Percentiles rank a stretch among this genome's conserved stretches.
These are phyloP conservation scores for Potamilus streckersoni DNA, from an alignment of 1,140 invertebrate species.

Conservation along the genomic window DNA sequence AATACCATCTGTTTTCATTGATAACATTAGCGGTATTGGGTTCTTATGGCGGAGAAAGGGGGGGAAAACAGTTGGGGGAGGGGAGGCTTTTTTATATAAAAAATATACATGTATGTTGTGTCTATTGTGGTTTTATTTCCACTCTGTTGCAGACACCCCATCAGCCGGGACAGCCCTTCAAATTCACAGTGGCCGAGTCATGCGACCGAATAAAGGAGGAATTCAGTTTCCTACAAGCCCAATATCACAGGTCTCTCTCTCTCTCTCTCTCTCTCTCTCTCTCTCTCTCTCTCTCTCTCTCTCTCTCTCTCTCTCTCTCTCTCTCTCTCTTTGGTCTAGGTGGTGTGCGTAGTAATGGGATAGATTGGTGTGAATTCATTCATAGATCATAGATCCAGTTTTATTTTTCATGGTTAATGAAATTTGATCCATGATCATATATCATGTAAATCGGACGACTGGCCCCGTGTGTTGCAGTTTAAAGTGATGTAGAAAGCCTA, in stretches of 20 bases:
- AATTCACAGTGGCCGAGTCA: constrained; percentile 96
- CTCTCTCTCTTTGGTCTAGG: background rate
- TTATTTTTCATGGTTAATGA: too few relatives aligned
- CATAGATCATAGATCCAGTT: too few relatives aligned
- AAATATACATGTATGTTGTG: constrained; percentile 1
- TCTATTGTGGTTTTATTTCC: constrained; percentile 3
- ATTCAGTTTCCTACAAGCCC: constrained; percentile 97
- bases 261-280: too few relatives aligned
- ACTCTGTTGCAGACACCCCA: constrained; percentile 63
- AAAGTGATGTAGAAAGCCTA: too few relatives aligned
- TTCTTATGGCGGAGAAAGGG: background rate
- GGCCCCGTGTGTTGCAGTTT: too few relatives aligned
- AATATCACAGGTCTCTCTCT: constrained; percentile 89
- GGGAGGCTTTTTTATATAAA: background rate
- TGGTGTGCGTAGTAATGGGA: background rate
- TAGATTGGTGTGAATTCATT: background rate
- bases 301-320: constrained; percentile 4
- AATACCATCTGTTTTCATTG: too few relatives aligned
- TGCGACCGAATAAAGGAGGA: constrained; percentile 99
- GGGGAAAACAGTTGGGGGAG: constrained; percentile 1
- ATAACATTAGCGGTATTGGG: too few relatives aligned
- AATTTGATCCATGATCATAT: too few relatives aligned
- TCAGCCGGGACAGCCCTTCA: constrained; percentile 88
- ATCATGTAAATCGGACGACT: too few relatives aligned
- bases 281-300: constrained; percentile 4